Percentiles rank a stretch among this genome's conserved stretches.
These are phyloP conservation scores for Conomelus anceps DNA, from an alignment of 2,888 invertebrate genomes.

Conservation along the genomic window DNA sequence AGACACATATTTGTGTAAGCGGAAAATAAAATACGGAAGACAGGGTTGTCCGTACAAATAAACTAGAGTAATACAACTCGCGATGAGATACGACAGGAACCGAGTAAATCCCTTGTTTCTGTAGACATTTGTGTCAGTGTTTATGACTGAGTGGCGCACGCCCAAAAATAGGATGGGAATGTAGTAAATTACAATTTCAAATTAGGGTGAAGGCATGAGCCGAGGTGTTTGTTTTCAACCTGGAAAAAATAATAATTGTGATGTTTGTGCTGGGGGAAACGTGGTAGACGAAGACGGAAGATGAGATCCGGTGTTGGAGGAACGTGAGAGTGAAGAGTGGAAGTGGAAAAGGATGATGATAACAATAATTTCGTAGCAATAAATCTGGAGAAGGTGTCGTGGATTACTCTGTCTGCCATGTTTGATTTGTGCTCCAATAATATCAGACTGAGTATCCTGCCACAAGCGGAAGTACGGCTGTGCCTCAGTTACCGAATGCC, in stretches of 20 bases:
- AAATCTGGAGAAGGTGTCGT: conserved; percentile 5
- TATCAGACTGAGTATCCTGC: conserved; percentile 1
- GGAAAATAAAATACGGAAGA: too few relatives aligned
- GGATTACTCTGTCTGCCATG: conserved; percentile 7
- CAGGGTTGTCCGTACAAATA: too few relatives aligned
- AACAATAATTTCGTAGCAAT: conserved; percentile 2
- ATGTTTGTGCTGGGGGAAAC: neutral
- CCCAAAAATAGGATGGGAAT: neutral
- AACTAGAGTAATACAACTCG: neutral
- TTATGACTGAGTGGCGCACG: neutral
- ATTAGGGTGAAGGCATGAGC: neutral
- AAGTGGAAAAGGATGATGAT: neutral
- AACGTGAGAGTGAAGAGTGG: neutral
- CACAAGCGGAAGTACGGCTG: conserved; percentile 2
- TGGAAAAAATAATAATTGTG: neutral
- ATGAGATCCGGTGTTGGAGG: neutral
- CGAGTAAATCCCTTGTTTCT: neutral
- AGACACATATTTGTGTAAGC: too few relatives aligned
- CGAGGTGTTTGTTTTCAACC: neutral
- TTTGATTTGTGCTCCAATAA: conserved; percentile 8
- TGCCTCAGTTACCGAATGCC: neutral
- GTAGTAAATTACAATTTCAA: conserved; percentile 8
- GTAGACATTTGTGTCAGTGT: neutral
- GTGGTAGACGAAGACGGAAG: neutral
- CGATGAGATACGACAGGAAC: neutral